Conservation (phyloP, 2,113 vertebrate species). For the Willisornis vidua region DNA sequence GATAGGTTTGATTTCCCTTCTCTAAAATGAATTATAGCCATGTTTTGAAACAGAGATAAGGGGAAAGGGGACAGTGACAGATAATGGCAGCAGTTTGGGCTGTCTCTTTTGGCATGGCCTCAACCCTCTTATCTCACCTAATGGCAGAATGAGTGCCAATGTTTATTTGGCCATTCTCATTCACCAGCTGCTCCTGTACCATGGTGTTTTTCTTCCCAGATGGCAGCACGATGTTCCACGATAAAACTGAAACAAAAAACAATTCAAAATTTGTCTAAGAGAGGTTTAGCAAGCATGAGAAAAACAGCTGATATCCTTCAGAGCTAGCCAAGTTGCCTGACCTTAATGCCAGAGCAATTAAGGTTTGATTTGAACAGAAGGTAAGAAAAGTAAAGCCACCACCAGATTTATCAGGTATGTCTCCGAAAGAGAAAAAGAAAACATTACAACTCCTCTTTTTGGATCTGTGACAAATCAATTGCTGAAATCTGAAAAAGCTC, state of each 20-base stretch:
- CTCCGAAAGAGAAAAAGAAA: conserved; percentile 39
- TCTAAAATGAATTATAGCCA: conserved; percentile 57
- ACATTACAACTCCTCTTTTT: background rate
- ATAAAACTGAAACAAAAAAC: conserved; percentile 82
- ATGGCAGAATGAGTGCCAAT: conserved; percentile 76
- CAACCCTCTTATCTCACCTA: conserved; percentile 79
- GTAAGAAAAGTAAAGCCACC: conserved; percentile 21
- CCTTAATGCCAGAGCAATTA: conserved; percentile 78
- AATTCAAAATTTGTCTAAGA: conserved; percentile 83
- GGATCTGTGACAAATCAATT: conserved; percentile 64
- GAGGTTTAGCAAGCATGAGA: conserved; percentile 79
- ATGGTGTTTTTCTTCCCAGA: conserved; percentile 81
- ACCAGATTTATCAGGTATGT: conserved; percentile 73
- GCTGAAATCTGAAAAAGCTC: conserved; percentile 45
- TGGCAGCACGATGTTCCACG: conserved; percentile 79
- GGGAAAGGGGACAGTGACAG: conserved; percentile 43
- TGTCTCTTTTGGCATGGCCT: conserved; percentile 66
- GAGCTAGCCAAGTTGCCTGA: conserved; percentile 76
- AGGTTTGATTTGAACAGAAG: conserved; percentile 71
- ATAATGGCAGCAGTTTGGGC: conserved; percentile 55
- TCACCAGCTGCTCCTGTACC: conserved; percentile 80
- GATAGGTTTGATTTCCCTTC: conserved; percentile 42
- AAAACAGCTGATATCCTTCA: conserved; percentile 80
- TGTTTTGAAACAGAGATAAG: conserved; percentile 71
- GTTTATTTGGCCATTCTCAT: conserved; percentile 81